Conservation (phyloP, 2,797 vertebrate species). For the Dendrocincla tyrannina region DNA sequence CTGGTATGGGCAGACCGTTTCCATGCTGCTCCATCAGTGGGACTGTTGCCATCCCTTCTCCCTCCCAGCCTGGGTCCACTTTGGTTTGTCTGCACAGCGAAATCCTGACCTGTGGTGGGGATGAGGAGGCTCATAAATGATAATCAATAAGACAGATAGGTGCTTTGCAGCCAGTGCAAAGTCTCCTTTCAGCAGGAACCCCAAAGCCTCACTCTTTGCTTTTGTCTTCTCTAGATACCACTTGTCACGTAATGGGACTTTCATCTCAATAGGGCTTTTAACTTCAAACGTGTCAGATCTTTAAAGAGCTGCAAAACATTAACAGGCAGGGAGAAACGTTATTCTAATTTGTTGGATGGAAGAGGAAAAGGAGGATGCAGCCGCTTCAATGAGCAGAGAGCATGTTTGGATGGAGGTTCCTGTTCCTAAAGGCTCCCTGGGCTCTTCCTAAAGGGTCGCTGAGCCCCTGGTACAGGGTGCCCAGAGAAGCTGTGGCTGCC, state of each 20-base stretch:
- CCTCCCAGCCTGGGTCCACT: neutral
- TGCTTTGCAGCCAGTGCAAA: neutral
- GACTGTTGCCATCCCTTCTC: neutral
- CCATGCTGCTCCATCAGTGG: neutral
- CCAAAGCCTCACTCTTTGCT: neutral
- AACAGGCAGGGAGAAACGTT: constrained; percentile 18
- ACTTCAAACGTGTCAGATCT: constrained; percentile 44
- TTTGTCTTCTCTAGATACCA: constrained; percentile 15
- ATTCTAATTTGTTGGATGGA: constrained; percentile 25
- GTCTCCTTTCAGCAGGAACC: neutral
- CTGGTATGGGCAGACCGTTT: neutral
- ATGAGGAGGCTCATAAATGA: neutral
- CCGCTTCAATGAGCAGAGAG: neutral
- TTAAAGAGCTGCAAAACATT: constrained; percentile 29
- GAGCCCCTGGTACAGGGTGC: neutral
- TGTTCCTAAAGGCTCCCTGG: neutral
- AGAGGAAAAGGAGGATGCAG: neutral
- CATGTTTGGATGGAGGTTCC: neutral
- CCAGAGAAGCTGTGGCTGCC: neutral
- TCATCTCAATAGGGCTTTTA: constrained; percentile 50
- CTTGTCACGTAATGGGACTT: constrained; percentile 3
- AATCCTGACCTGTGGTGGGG: neutral
- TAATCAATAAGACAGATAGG: neutral
- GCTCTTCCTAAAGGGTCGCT: neutral
- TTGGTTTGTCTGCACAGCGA: neutral